Base-by-base conservation (phyloP, 1,140 invertebrate species). In the Muscidifurax raptorellus region DNA sequence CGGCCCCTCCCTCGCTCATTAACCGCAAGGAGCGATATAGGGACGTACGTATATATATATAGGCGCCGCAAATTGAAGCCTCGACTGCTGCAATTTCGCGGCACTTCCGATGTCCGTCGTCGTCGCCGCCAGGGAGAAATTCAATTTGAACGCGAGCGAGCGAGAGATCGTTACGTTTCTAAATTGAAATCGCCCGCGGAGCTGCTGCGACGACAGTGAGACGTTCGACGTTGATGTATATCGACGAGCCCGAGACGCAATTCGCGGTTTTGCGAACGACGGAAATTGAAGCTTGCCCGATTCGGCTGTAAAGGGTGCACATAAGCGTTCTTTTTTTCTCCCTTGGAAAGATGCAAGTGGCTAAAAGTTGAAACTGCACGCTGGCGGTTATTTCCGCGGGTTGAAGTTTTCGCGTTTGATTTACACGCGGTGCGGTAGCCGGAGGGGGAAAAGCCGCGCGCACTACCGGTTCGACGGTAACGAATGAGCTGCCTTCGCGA, bases 41-140 rank as follows among this genome's bases (percentile, higher is more conserved):
- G 13, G 18, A 40, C n/a, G n/a, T n/a, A n/a, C n/a, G n/a, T n/a
- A n/a, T n/a, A n/a, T n/a, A n/a, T n/a, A n/a, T n/a, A n/a, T 18
- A 75, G 72, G 36, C 79, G 27, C 13, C 28, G 30, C 71, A 82
- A 82, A 83, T 67, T 67, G 74, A 83, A 59, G 52, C 52, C 52
- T 6, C 71, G 64, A 25, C 36, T 76, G n/a, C 59, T 59, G 74
- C 64, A 52, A 83, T 83, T 83, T 77, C 30, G 30, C 59, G 66
- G 22, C 40, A 52, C 40, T 78, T 83, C 66, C 82, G 40, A 44
- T 47, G 52, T 75, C 44, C 52, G 30, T 66, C 30, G 47, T 0
- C 12, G 12, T 47, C 15, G 22, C 0, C n/a, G n/a, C 72, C 15
- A 0, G 3, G 3, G 64, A 79, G 64, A 79, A 59, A 84, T 72